Conservation (phyloP, 2,888 invertebrate species). For the Athalia rosae region DNA sequence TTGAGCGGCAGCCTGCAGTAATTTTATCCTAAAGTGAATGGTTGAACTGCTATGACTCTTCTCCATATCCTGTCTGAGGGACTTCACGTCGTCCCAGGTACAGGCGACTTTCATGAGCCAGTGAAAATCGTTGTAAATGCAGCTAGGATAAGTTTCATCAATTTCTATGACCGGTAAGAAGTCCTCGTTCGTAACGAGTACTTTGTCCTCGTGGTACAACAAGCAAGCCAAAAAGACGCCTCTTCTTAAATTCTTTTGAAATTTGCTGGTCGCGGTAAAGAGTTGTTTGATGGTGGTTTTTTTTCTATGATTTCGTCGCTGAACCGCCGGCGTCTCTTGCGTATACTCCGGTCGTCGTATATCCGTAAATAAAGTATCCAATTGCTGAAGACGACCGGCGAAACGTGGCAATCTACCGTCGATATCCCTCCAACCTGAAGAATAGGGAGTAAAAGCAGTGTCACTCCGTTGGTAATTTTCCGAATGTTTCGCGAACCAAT, state of each 20-base stretch:
- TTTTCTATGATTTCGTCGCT: constrained; percentile 86
- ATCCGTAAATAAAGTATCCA: constrained; percentile 85
- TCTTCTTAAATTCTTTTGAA: constrained; percentile 93
- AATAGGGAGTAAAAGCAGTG: constrained; percentile 4
- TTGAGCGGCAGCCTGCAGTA: constrained; percentile 93
- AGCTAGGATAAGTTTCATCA: constrained; percentile 95
- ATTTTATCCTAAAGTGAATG: constrained; percentile 91
- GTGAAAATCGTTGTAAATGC: constrained; percentile 94
- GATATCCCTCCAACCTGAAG: constrained; percentile 89
- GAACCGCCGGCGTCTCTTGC: constrained; percentile 80
- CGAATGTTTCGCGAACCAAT: constrained; percentile 4
- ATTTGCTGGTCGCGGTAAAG: constrained; percentile 97
- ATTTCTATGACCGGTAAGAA: constrained; percentile 97
- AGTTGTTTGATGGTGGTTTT: constrained; percentile 94
- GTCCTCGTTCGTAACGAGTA: constrained; percentile 97
- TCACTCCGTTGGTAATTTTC: background rate
- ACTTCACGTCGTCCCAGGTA: constrained; percentile 97
- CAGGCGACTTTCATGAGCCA: constrained; percentile 99
- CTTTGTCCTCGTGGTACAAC: constrained; percentile 95
- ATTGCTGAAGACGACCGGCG: constrained; percentile 81
- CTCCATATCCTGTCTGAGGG: constrained; percentile 94
- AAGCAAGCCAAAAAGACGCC: constrained; percentile 96
- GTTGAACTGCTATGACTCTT: constrained; percentile 93
- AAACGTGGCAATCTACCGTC: constrained; percentile 82
- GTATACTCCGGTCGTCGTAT: constrained; percentile 81